Percentiles rank a stretch among this genome's conserved stretches.
These are phyloP conservation scores for Vulpes vulpes DNA, from an alignment of 2,113 vertebrate genomes.

Conservation along the genomic window DNA sequence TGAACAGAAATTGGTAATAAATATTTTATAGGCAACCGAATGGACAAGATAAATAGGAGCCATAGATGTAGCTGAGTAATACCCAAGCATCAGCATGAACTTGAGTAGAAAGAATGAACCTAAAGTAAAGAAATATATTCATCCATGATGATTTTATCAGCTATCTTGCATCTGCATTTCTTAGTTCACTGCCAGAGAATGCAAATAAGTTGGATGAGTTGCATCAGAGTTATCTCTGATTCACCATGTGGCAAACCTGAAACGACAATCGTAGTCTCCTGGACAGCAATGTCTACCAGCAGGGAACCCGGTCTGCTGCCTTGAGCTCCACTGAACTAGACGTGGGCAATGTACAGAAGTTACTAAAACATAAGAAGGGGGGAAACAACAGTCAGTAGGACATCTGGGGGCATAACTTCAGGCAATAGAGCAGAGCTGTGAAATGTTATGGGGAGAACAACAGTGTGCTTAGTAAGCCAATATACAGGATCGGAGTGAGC, in stretches of 20 bases:
- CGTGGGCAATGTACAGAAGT: background rate
- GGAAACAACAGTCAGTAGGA: background rate
- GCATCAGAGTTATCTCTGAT: background rate
- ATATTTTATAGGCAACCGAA: slow-evolving; percentile 32
- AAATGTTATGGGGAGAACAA: background rate
- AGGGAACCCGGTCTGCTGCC: background rate
- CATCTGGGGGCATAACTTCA: background rate
- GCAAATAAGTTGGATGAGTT: background rate
- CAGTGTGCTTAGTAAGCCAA: background rate
- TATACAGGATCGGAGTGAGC: background rate
- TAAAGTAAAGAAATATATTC: background rate
- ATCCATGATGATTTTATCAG: background rate
- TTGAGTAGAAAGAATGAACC: background rate
- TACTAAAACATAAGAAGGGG: background rate
- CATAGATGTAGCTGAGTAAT: slow-evolving; percentile 9
- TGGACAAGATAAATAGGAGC: slow-evolving; percentile 43
- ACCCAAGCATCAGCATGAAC: background rate
- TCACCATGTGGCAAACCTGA: background rate
- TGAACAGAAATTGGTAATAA: slow-evolving; percentile 33
- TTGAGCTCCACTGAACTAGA: background rate
- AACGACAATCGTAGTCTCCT: too few species aligned
- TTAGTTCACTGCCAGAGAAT: background rate
- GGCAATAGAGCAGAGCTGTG: background rate
- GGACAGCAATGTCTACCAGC: background rate
- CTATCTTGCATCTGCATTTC: background rate